Conservation (phyloP, 2,113 vertebrate species). For the Leptobrachium ailaonicum region DNA sequence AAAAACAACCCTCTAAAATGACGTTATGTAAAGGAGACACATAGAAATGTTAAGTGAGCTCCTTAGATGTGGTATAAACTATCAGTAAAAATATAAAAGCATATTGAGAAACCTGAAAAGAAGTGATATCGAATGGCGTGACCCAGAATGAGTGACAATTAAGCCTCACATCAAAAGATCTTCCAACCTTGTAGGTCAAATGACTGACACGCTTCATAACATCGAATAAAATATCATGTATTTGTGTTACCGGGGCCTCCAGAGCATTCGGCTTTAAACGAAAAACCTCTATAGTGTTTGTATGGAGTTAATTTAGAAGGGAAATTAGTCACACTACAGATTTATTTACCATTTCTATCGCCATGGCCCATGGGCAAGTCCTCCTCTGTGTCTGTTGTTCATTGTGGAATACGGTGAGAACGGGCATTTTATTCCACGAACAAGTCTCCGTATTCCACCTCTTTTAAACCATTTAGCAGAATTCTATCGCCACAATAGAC, state of each 20-base stretch:
- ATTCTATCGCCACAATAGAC: too few species aligned
- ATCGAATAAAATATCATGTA: conserved; percentile 57
- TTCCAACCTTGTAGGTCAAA: conserved; percentile 66
- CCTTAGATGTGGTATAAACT: too few species aligned
- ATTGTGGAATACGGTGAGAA: too few species aligned
- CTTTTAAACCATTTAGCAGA: too few species aligned
- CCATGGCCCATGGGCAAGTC: too few species aligned
- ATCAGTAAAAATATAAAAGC: background rate
- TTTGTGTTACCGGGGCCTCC: conserved; percentile 53
- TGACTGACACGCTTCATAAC: conserved; percentile 64
- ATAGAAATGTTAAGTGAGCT: background rate
- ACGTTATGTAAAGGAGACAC: too few species aligned
- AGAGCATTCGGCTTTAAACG: background rate
- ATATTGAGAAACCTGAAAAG: conserved; percentile 58
- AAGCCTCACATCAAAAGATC: conserved; percentile 63
- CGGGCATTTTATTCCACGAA: too few species aligned
- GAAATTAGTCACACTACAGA: conserved; percentile 4
- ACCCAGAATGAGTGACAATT: conserved; percentile 64
- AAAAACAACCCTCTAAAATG: too few species aligned
- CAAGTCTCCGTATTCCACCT: too few species aligned
- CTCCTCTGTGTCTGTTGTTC: too few species aligned
- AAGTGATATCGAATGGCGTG: conserved; percentile 60
- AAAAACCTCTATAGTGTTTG: background rate
- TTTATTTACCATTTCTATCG: too few species aligned
- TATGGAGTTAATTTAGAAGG: background rate